Conservation (phyloP, 2,113 vertebrate genomes). For the Rhynchopsitta pachyrhyncha region DNA sequence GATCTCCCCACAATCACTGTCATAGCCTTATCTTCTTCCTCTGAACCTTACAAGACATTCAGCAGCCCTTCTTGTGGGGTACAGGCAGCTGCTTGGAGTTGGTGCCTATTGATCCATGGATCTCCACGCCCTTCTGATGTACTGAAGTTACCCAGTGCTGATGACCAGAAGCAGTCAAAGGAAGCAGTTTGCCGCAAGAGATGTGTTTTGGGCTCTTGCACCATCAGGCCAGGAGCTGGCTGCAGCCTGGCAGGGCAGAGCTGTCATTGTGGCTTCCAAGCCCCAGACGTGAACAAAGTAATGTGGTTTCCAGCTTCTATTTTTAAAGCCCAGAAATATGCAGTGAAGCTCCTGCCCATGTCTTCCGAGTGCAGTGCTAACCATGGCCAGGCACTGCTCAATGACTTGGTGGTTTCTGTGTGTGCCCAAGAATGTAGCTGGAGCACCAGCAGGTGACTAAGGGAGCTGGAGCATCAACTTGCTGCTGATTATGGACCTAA, state of each 20-base stretch:
- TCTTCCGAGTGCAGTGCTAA: neutral
- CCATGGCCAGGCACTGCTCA: neutral
- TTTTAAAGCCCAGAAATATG: conserved; percentile 28
- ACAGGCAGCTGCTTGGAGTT: neutral
- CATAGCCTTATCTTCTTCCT: neutral
- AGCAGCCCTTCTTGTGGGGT: neutral
- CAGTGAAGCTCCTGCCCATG: neutral
- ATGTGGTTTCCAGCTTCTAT: conserved; percentile 27
- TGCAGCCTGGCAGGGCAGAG: neutral
- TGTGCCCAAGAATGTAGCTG: neutral
- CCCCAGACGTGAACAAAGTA: neutral
- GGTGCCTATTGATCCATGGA: neutral
- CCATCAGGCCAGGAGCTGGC: neutral
- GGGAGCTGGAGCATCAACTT: neutral
- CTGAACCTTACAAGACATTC: neutral
- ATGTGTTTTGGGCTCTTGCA: neutral
- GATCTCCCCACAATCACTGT: neutral
- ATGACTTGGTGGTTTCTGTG: neutral
- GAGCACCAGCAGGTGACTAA: neutral
- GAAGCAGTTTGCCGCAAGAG: neutral
- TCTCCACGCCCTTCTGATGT: neutral
- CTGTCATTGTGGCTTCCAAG: neutral
- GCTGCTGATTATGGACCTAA: neutral
- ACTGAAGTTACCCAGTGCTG: neutral
- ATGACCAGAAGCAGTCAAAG: neutral